Conservation (phyloP, 1,140 invertebrate genomes). For the Polypedilum vanderplanki region DNA sequence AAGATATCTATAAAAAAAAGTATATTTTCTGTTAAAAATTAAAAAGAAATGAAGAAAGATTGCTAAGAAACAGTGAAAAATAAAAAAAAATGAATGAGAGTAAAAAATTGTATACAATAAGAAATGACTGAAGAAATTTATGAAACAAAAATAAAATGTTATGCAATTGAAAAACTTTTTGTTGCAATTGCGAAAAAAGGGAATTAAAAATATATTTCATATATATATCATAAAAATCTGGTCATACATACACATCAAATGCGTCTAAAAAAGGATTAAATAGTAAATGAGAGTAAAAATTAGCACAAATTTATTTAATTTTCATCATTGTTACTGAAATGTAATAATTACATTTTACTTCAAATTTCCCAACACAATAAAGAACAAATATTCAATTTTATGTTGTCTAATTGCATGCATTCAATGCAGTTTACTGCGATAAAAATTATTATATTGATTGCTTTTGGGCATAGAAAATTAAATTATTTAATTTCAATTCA, state of each 20-base stretch:
- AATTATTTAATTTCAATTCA: too few relatives aligned
- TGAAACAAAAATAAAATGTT: not conserved
- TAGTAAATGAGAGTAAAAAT: too few relatives aligned
- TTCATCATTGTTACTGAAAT: not conserved
- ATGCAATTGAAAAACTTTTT: not conserved
- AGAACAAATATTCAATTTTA: too few relatives aligned
- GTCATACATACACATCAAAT: not conserved
- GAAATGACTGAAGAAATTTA: not conserved
- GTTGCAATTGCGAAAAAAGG: constrained; percentile 5
- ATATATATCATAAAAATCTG: not conserved
- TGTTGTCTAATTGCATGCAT: too few relatives aligned
- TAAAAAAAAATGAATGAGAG: not conserved
- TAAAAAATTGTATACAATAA: constrained; percentile 20
- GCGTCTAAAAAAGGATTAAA: constrained; percentile 7
- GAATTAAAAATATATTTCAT: constrained; percentile 14
- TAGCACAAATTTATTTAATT: constrained; percentile 19
- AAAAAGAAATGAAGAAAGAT: too few relatives aligned
- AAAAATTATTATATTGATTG: too few relatives aligned
- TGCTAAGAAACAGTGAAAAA: not conserved
- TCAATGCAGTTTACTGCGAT: too few relatives aligned
- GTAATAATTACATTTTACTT: too few relatives aligned
- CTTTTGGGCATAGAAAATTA: too few relatives aligned
- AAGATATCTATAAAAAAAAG: not conserved
- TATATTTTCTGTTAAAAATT: constrained; percentile 14
- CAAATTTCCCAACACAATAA: too few relatives aligned